Base-by-base conservation (phyloP, 2,888 invertebrate species). In the Andrena hattorfiana region DNA sequence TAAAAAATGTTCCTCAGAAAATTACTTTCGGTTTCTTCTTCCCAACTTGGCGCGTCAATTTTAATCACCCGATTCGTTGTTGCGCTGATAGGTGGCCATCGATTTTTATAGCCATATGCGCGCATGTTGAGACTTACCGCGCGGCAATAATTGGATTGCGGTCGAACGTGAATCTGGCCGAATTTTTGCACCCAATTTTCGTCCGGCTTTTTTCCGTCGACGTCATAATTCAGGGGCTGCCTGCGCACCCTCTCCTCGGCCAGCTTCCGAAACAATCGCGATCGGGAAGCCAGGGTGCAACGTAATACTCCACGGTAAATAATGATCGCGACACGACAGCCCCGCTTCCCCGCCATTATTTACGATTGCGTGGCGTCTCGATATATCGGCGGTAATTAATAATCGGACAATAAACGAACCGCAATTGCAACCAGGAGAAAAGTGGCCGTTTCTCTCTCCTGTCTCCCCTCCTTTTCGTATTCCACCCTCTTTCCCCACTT, bases 371-470 rank as follows among this genome's bases (percentile, higher is more conserved):
- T 16, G 20, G 68, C 54, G 72, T 73, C 71, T 59, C 73, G 81
- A 86, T 85, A 77, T 81, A 85, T 87, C 79, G 75, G 42, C 30
- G 54, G 77, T 84, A 88, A 88, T 88, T 88, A 87, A 88, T 88
- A 89, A 88, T 83, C 81, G 80, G 78, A 82, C 84, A 86, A 89
- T 84, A 81, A 88, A 88, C 84, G 84, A 77, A 85, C 83, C 77
- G 77, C 81, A 77, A 86, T 86, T 54, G 77, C 64, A 8, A 51
- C 48, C 72, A 10, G 7, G 26, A 62, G 81, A 70, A 76, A 77
- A 70, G 63, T 62, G 51, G 35, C 32, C 20, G 56, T n/a, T 51
- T n/a, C n/a, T 13, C 48, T 10, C 8, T 10, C n/a, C 23, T 2
- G 20, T 5, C 28, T 4, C 23, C 7, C 8, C 56, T 1, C 13